phyloP scores from a whole-genome alignment of 2,797 vertebrate species.

The Gorsachius magnificus region DNA sequence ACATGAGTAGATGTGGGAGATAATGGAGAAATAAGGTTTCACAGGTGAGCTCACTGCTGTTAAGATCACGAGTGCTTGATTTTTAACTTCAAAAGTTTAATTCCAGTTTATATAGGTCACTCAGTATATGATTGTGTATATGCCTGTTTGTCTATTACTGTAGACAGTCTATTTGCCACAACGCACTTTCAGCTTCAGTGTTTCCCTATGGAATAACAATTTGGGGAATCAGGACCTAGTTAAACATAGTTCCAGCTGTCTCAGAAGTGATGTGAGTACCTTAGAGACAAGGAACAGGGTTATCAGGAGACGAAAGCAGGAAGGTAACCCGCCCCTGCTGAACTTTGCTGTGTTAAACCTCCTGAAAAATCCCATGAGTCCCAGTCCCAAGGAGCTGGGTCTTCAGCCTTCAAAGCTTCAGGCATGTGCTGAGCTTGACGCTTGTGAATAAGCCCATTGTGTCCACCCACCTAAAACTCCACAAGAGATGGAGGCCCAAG shows the following conservation, averaged over 20 bases:
- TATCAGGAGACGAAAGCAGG: neutral
- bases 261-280: neutral
- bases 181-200: neutral
- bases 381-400: neutral
- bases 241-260: neutral
- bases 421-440: neutral
- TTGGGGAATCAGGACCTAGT: neutral
- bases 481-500: neutral
- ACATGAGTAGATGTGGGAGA: neutral
- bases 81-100: neutral
- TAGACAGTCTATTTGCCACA: neutral
- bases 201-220: neutral
- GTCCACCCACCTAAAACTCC: constrained; percentile 35
- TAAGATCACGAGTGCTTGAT: neutral
- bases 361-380: neutral
- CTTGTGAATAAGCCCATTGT: constrained; percentile 57
- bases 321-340: neutral
- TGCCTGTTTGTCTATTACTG: neutral
- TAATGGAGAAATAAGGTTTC: neutral
- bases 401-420: constrained; percentile 11
- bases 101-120: neutral
- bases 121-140: neutral
- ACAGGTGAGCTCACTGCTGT: neutral
- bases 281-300: neutral
- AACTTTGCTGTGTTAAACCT: neutral